Conservation (phyloP, 2,113 vertebrate genomes). For the Paracanthobrama guichenoti region DNA sequence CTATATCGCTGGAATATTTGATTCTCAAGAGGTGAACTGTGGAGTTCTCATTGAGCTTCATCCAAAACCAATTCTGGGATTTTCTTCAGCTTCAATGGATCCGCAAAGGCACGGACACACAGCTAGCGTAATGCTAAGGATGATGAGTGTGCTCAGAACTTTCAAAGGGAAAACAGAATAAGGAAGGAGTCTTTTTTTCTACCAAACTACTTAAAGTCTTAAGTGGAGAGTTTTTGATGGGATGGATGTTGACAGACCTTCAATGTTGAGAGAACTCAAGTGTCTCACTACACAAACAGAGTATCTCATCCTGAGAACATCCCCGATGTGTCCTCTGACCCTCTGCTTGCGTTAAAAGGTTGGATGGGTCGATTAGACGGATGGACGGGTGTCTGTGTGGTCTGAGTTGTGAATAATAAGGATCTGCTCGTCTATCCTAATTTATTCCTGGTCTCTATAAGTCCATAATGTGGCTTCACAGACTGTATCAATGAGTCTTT, state of each 20-base stretch:
- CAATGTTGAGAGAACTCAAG: conserved; percentile 25
- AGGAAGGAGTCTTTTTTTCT: neutral
- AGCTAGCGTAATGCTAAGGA: neutral
- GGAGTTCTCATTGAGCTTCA: neutral
- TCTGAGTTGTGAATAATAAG: conserved; percentile 68
- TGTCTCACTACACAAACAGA: conserved; percentile 29
- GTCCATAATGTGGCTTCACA: conserved; percentile 61
- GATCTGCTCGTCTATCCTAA: conserved; percentile 53
- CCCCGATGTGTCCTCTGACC: conserved; percentile 7
- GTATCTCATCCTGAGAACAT: conserved; percentile 33
- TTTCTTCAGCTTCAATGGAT: neutral
- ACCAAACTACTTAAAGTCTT: conserved; percentile 25
- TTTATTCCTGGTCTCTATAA: conserved; percentile 66
- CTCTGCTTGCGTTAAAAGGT: conserved; percentile 57
- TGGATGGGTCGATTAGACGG: conserved; percentile 46
- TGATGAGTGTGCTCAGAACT: neutral
- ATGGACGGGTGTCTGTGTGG: conserved; percentile 72
- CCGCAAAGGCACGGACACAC: neutral
- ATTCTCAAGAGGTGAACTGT: neutral
- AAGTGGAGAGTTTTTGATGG: conserved; percentile 18
- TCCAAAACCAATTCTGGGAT: conserved; percentile 2
- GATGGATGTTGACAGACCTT: conserved; percentile 44
- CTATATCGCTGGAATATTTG: conserved; percentile 1
- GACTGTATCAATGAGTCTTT: conserved; percentile 73
- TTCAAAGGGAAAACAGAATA: conserved; percentile 16